Evolutionary conservation across 2,113 vertebrate genomes (phyloP).

Genomic region (Bucco capensis): DNA sequence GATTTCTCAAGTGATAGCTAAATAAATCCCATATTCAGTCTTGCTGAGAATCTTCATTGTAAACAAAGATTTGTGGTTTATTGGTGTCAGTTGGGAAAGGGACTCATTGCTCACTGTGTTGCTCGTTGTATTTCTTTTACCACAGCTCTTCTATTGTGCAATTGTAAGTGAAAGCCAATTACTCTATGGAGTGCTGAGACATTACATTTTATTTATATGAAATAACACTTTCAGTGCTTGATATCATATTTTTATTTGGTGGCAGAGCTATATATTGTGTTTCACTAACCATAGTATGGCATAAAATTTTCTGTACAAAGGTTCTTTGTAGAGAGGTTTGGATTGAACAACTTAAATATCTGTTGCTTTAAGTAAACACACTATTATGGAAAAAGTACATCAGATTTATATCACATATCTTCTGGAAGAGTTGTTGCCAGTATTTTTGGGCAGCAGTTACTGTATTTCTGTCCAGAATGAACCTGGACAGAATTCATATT

Average conservation of each 20-base stretch:
- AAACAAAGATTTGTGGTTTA: constrained; percentile 34
- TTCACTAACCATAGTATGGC: not conserved
- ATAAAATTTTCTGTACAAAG: not conserved
- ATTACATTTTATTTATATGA: not conserved
- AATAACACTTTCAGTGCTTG: not conserved
- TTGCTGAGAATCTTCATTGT: not conserved
- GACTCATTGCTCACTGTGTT: not conserved
- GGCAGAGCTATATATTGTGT: constrained; percentile 12
- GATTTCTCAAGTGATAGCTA: constrained; percentile 54
- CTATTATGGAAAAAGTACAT: not conserved
- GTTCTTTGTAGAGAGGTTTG: not conserved
- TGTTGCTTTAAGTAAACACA: not conserved
- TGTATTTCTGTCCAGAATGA: not conserved
- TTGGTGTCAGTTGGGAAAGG: constrained; percentile 6
- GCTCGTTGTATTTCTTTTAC: not conserved
- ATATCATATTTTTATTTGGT: not conserved
- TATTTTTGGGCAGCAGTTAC: not conserved
- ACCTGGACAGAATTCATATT: not conserved
- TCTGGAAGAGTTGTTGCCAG: not conserved
- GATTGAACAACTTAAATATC: not conserved
- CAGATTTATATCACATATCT: not conserved
- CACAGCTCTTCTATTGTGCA: constrained; percentile 11
- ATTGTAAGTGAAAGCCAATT: constrained; percentile 27
- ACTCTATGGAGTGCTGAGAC: not conserved
- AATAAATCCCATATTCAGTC: constrained; percentile 30